Evolutionary conservation across 2,113 vertebrate genomes (phyloP), one percentile per base, ranked within the genome.

Genomic region (Spea bombifrons): DNA sequence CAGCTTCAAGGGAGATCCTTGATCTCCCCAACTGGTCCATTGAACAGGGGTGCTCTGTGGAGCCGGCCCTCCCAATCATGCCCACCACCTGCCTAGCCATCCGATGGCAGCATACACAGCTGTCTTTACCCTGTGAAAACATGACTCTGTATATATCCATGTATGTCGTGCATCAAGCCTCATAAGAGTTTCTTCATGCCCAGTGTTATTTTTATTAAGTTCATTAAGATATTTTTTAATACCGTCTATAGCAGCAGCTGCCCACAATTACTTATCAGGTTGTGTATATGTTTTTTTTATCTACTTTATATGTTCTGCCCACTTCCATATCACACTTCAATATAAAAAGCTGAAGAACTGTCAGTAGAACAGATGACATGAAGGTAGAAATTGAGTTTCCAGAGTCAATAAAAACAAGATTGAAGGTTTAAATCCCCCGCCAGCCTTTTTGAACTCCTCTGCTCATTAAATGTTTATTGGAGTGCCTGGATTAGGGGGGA

Each of bases 381-480:
- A 91, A 91, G 89, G 87, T 88, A 92, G 91, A 93, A 93, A 93
- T 93, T 93, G 92, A 92, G 92, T 92, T 92, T 87, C 88, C 88
- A 91, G 90, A 92, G 91, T 93, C 93, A 93, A 93, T 93, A 93
- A 93, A 93, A 93, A 92, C 92, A 94, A 94, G 90, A 93, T 91
- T 92, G 90, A 89, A 93, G 89, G 91, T 93, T 92, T 94, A 94
- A 94, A 92, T 93, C 92, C 91, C 92, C 89, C 89, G 86, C 91
- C 92, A 90, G 92, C 91, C 90, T 91, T 91, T 92, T 89, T 94
- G 89, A 85, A 93, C 86, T 90, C 90, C 92, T 93, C 92, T 92
- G 90, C 95, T 97, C 93, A 96, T 97, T 97, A 96, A 95, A 92
- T 89, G 92, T 93, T 95, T 96, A 95, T 96, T 95, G 92, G 93